phyloP scores from a whole-genome alignment of 1,140 invertebrate species.

The Saccostrea glomerata region DNA sequence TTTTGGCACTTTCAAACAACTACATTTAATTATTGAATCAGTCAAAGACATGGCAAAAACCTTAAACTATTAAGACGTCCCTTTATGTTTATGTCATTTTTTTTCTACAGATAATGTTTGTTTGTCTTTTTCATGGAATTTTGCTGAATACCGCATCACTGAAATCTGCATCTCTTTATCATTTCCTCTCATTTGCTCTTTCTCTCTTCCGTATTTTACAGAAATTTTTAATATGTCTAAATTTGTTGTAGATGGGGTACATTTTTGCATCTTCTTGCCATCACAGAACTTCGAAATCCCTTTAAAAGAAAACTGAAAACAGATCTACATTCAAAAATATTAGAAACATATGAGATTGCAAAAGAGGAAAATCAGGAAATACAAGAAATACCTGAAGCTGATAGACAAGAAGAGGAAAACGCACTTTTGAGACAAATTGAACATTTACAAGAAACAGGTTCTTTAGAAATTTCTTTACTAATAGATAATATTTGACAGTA shows the following conservation, averaged over 20 bases:
- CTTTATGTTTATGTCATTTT: too few relatives aligned
- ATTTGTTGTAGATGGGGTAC: constrained; percentile 87
- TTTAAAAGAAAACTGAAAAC: constrained; percentile 41
- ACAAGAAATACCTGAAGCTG: neutral
- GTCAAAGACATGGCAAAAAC: too few relatives aligned
- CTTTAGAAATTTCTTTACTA: too few relatives aligned
- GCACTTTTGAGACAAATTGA: neutral
- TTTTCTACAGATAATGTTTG: too few relatives aligned
- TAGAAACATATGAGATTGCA: neutral
- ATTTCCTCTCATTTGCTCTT: neutral
- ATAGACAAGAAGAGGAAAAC: neutral
- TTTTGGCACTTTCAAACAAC: too few relatives aligned
- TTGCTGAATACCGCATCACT: too few relatives aligned
- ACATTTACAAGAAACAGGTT: neutral
- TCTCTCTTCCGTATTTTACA: neutral
- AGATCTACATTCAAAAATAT: neutral
- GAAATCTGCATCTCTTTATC: too few relatives aligned
- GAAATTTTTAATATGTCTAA: neutral
- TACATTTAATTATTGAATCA: too few relatives aligned
- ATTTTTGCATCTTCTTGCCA: constrained; percentile 96
- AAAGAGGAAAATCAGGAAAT: neutral
- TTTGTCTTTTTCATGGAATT: too few relatives aligned
- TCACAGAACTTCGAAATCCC: constrained; percentile 85
- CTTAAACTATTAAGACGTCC: too few relatives aligned
- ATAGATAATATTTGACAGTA: too few relatives aligned